phyloP scores from a whole-genome alignment of 2,797 vertebrate genomes.

The Erethizon dorsatum region DNA sequence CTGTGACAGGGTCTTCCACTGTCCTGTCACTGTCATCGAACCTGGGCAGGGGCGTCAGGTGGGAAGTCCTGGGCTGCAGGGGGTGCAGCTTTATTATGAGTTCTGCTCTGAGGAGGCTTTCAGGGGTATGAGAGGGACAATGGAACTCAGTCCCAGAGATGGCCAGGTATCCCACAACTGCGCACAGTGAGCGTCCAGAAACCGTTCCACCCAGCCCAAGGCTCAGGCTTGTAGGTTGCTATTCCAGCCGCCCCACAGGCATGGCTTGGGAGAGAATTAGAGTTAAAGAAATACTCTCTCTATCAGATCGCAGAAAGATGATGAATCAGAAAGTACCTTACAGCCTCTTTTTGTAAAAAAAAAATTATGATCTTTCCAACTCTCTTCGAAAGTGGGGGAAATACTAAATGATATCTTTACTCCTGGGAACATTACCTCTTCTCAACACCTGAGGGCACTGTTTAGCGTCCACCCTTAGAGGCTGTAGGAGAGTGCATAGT shows the following conservation, averaged over 20 bases:
- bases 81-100: background rate
- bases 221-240: background rate
- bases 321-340: background rate
- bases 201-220: fast-evolving
- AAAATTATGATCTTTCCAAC: background rate
- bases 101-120: background rate
- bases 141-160: background rate
- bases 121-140: background rate
- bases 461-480: fast-evolving
- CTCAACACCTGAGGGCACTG: fast-evolving
- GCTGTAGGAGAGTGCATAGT: background rate
- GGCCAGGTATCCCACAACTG: fast-evolving
- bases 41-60: fast-evolving
- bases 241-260: background rate
- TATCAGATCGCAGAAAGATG: background rate
- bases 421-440: fast-evolving
- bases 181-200: fast-evolving
- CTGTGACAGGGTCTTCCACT: fast-evolving
- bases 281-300: background rate
- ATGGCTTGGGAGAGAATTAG: background rate
- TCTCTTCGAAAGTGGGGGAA: background rate
- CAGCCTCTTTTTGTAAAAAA: background rate
- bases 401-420: no score
- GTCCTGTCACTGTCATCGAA: fast-evolving
- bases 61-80: fast-evolving